Conservation (phyloP, 2,113 vertebrate species). For the Prolemur simus region DNA sequence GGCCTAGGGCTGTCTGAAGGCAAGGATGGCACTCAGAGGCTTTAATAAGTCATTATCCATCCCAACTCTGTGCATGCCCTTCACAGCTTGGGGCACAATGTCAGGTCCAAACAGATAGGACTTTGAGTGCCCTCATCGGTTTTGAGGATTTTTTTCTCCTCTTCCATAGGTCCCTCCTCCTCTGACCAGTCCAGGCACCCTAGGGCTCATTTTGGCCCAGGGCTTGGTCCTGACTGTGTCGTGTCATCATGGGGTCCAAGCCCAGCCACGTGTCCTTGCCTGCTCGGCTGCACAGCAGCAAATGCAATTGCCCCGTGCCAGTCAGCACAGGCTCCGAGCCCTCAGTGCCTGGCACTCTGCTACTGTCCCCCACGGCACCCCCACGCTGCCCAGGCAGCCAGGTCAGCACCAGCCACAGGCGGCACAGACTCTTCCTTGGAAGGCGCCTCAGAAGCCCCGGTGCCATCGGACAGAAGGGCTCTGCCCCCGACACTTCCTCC, state of each 20-base stretch:
- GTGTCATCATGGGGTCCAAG: neutral
- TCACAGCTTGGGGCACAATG: neutral
- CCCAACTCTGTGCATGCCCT: too few relatives aligned
- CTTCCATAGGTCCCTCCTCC: neutral
- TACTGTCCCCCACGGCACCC: accelerated
- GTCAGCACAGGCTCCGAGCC: neutral
- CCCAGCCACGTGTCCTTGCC: too few relatives aligned
- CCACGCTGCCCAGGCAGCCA: neutral
- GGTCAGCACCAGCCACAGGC: neutral
- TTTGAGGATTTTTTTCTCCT: neutral
- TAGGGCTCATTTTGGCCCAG: neutral
- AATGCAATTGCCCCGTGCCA: accelerated
- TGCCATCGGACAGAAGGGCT: neutral
- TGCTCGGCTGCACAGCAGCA: neutral
- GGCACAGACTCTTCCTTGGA: neutral
- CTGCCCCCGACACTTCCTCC: neutral
- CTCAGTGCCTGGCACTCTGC: neutral
- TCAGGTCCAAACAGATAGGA: neutral
- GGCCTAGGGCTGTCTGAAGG: neutral
- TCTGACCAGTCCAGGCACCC: neutral
- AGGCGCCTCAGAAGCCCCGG: neutral
- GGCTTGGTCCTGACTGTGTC: neutral
- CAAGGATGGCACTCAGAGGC: neutral
- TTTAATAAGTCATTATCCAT: neutral
- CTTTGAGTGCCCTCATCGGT: neutral